Base-by-base conservation (phyloP, 2,797 vertebrate genomes). In the Tinamus major region DNA sequence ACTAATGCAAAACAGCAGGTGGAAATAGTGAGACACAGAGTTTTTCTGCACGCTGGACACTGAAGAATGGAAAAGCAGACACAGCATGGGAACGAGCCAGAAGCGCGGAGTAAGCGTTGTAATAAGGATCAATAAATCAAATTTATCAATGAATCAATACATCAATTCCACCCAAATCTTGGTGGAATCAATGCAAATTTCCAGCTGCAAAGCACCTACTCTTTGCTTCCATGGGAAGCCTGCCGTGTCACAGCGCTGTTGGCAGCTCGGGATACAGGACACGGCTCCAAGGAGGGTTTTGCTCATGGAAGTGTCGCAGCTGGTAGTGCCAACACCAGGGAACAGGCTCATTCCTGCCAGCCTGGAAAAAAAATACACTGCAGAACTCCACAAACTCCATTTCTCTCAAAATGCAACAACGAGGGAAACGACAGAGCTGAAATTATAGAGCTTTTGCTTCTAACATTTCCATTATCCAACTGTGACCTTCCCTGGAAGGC, bases 1-100 rank as follows among this genome's bases (percentile, higher is more conserved):
- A 59, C 8, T 9, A 11, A 4, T 2, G 9, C 8, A 31, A 41
- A 37, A 17, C n/a, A 42, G 56, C 41, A 49, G 69, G 42, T 17
- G n/a, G 42, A n/a, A 61, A 21, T 10, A 62, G 42, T 2, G 13
- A 13, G 6, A 39, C 5, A 6, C 4, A 3, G 0, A 1, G 20
- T 7, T 39, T 16, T 41, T 18, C 46, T 41, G 42, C 7, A 26
- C 42, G 48, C 21, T 56, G 70, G 33, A 84, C 31, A 20, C 33
- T 6, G 15, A 27, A 9, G 19, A 59, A 26, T 10, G 33, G 5
- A 37, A 80, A 46, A 16, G 17, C 46, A 59, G 51, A 49, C 26
- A 39, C 29, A 29, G n/a, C 13, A 3, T 1, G 4, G 61, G 46
- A 76, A 56, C 6, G 3, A 62, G 51, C 4, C 20, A 1, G n/a